These are phyloP conservation scores for Sebastes trivittatus DNA, from an alignment of 2,797 vertebrate species.

Conservation along the genomic window DNA sequence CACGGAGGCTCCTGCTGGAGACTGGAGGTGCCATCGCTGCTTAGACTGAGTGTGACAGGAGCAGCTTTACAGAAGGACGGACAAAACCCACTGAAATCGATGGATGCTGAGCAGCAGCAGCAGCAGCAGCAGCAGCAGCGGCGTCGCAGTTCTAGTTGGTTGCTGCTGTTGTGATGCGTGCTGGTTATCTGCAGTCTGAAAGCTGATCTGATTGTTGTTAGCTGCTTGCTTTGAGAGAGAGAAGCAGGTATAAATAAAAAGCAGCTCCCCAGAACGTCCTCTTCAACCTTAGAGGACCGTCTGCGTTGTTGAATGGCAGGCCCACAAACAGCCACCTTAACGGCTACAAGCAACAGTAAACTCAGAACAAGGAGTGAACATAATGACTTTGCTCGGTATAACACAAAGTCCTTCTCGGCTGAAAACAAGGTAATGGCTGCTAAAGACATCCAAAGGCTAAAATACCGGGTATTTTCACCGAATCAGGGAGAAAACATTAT, in stretches of 20 bases:
- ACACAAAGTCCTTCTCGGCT: slow-evolving; percentile 14
- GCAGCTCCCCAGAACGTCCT: slow-evolving; percentile 21
- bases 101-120: slow-evolving; percentile 6
- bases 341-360: slow-evolving; percentile 12
- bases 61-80: slow-evolving; percentile 27
- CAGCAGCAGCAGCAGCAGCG: not conserved
- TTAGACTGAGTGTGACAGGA: slow-evolving; percentile 48
- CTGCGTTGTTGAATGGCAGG: slow-evolving; percentile 21
- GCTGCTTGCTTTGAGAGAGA: not conserved
- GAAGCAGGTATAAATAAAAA: slow-evolving; percentile 6
- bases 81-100: slow-evolving; percentile 53
- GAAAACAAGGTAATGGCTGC: slow-evolving; percentile 28
- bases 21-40: slow-evolving; percentile 44
- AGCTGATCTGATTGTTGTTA: slow-evolving; percentile 33
- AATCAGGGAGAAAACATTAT: not conserved
- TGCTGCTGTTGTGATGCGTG: not conserved
- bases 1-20: slow-evolving; percentile 36
- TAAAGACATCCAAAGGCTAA: slow-evolving; percentile 7
- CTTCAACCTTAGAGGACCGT: slow-evolving; percentile 19
- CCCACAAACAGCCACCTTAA: slow-evolving; percentile 26
- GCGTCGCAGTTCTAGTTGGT: not conserved
- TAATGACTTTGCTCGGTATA: slow-evolving; percentile 6
- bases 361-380: slow-evolving; percentile 6
- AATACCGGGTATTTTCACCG: not conserved
- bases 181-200: slow-evolving; percentile 15